phyloP scores from a whole-genome alignment of 2,113 vertebrate genomes.

The Neolamprologus caudopunctatus region DNA sequence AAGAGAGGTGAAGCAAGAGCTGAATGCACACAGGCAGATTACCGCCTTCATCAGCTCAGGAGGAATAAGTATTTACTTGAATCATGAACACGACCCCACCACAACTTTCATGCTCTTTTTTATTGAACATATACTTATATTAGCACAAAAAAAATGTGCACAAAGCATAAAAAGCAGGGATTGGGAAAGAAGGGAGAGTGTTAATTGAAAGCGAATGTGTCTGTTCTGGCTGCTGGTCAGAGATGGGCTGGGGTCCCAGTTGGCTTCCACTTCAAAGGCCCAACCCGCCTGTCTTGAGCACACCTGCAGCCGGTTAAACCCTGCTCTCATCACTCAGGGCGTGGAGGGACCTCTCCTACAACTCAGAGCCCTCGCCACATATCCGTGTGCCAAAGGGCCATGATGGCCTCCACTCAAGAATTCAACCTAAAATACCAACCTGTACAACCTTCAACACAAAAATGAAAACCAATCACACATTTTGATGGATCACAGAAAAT shows the following conservation, averaged over 20 bases:
- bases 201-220: slow-evolving; percentile 69
- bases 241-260: slow-evolving; percentile 62
- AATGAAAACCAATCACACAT: neutral
- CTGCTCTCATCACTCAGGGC: slow-evolving; percentile 66
- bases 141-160: neutral
- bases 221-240: slow-evolving; percentile 56
- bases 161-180: neutral
- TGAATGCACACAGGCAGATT: neutral
- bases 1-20: slow-evolving; percentile 5
- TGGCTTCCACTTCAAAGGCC: slow-evolving; percentile 64
- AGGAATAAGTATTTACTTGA: neutral
- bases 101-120: neutral
- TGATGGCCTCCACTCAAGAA: slow-evolving; percentile 24
- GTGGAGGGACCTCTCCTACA: slow-evolving; percentile 48
- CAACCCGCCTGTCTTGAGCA: slow-evolving; percentile 37
- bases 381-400: slow-evolving; percentile 34
- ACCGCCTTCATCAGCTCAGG: neutral
- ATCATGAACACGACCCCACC: neutral
- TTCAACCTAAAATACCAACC: slow-evolving; percentile 18
- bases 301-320: slow-evolving; percentile 66
- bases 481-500: neutral
- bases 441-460: neutral
- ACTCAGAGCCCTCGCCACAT: slow-evolving; percentile 23
- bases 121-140: neutral
- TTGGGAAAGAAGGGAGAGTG: slow-evolving; percentile 36